These are phyloP conservation scores for Bombus terrestris DNA, from an alignment of 1,140 invertebrate species.

Conservation along the genomic window DNA sequence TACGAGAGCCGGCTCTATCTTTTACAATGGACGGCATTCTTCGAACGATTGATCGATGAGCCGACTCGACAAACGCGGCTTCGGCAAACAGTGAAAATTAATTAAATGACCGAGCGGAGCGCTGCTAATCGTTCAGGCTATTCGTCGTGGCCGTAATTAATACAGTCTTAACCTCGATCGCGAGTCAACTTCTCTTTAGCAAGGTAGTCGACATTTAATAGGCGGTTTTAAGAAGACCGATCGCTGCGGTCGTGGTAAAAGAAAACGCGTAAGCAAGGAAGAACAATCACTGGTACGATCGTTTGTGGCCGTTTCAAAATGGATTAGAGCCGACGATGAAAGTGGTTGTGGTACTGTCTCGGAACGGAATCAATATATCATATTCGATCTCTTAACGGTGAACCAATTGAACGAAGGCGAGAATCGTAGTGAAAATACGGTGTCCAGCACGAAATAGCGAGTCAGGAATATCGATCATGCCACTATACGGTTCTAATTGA, in stretches of 20 bases:
- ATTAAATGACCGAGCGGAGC: constrained; percentile 43
- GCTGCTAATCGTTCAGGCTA: constrained; percentile 11
- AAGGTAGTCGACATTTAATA: constrained; percentile 38
- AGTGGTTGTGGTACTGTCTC: too few relatives aligned
- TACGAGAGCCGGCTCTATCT: constrained; percentile 8
- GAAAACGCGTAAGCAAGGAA: too few relatives aligned
- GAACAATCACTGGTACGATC: not conserved
- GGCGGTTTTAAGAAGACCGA: constrained; percentile 22
- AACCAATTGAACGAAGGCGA: not conserved
- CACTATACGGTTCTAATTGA: constrained; percentile 23
- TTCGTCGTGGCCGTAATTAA: constrained; percentile 46
- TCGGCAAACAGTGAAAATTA: constrained; percentile 47
- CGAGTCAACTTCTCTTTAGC: constrained; percentile 29
- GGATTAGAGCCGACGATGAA: not conserved
- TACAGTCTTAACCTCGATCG: constrained; percentile 44
- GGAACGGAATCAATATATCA: constrained; percentile 44
- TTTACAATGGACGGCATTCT: constrained; percentile 34
- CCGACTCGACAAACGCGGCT: not conserved
- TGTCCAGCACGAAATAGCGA: constrained; percentile 4
- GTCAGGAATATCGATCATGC: not conserved
- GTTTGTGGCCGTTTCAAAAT: not conserved
- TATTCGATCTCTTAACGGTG: constrained; percentile 5
- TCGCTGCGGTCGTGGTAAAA: not conserved
- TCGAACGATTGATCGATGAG: constrained; percentile 48
- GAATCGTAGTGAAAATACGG: not conserved